Conservation (phyloP, 2,888 invertebrate species). For the Nomada fabriciana region DNA sequence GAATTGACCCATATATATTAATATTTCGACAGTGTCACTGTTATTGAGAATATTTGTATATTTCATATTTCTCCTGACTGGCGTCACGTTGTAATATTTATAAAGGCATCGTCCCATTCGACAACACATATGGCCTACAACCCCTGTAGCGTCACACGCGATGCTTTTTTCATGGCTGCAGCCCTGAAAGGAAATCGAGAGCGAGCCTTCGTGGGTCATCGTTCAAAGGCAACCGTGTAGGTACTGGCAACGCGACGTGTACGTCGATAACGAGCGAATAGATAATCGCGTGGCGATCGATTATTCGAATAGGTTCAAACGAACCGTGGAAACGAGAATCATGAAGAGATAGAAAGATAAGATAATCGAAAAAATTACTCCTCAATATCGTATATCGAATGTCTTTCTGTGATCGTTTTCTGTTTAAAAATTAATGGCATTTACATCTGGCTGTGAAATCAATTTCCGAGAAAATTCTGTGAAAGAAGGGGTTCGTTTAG, state of each 20-base stretch:
- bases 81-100: no score
- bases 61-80: no score
- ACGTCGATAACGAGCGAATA: constrained; percentile 24
- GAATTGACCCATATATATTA: no score
- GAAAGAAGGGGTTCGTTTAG: background rate
- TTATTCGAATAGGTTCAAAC: constrained; percentile 15
- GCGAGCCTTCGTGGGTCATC: constrained; percentile 33
- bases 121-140: background rate
- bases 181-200: constrained; percentile 42
- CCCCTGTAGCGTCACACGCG: background rate
- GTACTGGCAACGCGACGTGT: background rate
- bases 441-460: background rate
- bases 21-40: no score
- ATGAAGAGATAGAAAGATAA: constrained; percentile 42
- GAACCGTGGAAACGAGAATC: background rate
- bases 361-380: constrained; percentile 39
- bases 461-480: constrained; percentile 2
- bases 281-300: constrained; percentile 44
- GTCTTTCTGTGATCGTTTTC: constrained; percentile 28
- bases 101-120: no score
- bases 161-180: background rate
- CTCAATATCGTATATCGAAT: constrained; percentile 28
- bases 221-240: constrained; percentile 52
- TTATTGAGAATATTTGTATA: no score
- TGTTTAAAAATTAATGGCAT: background rate